Conservation (phyloP, 2,888 invertebrate genomes). For the Leptinotarsa rubiginosa region DNA sequence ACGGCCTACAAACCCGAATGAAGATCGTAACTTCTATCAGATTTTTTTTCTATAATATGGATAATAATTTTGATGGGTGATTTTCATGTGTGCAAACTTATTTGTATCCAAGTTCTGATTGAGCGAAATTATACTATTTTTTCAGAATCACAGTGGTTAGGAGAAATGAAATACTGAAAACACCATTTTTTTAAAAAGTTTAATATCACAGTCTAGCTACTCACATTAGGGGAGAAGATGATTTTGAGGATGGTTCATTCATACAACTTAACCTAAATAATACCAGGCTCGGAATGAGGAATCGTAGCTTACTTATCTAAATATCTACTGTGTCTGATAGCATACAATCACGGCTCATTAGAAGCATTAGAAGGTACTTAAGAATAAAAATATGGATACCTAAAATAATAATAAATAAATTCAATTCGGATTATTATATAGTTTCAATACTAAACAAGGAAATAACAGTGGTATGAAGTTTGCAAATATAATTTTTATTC, state of each 20-base stretch:
- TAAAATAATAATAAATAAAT: constrained; percentile 11
- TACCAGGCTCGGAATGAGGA: neutral
- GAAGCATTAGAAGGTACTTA: neutral
- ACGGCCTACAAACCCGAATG: too few species aligned
- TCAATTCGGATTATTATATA: neutral
- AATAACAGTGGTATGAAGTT: neutral
- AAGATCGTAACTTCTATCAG: too few species aligned
- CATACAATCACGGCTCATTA: neutral
- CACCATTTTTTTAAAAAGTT: constrained; percentile 19
- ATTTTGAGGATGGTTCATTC: neutral
- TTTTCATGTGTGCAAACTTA: too few species aligned
- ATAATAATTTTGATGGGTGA: too few species aligned
- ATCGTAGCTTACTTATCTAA: neutral
- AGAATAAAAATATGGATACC: neutral
- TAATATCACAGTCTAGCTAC: constrained; percentile 37
- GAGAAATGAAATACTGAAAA: neutral
- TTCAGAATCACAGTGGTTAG: too few species aligned
- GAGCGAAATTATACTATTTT: too few species aligned
- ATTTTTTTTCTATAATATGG: too few species aligned
- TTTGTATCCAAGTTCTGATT: too few species aligned
- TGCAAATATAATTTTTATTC: neutral
- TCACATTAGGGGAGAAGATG: neutral
- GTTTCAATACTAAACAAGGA: neutral
- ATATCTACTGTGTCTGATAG: neutral
- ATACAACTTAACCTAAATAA: neutral